These are phyloP conservation scores for Pediacus dermestoides DNA, from an alignment of 2,888 invertebrate genomes.

Conservation along the genomic window DNA sequence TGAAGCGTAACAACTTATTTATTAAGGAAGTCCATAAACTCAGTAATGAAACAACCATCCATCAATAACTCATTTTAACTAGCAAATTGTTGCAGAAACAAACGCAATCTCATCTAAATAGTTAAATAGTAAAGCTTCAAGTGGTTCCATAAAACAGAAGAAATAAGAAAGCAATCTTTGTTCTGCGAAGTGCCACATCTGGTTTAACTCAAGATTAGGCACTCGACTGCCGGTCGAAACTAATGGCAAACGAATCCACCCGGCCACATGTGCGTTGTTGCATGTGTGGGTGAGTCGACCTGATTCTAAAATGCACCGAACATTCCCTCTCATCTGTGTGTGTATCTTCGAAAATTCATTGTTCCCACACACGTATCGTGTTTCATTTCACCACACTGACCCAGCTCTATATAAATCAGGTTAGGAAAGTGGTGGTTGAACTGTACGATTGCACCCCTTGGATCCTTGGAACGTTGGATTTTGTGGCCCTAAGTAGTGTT, in stretches of 20 bases:
- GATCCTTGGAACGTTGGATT: neutral
- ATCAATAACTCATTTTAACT: too few relatives aligned
- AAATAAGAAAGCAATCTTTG: conserved; percentile 35
- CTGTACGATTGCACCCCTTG: conserved; percentile 5
- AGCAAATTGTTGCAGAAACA: too few relatives aligned
- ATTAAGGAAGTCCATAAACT: too few relatives aligned
- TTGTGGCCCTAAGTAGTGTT: neutral
- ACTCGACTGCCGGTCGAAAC: conserved; percentile 33
- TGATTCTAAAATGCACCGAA: conserved; percentile 34
- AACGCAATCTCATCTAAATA: neutral
- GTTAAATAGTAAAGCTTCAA: conserved; percentile 3
- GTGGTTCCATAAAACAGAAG: conserved; percentile 7
- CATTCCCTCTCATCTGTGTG: conserved; percentile 16
- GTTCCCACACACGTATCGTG: conserved; percentile 40
- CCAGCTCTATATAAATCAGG: conserved; percentile 39
- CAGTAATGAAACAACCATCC: too few relatives aligned
- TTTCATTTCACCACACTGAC: conserved; percentile 43
- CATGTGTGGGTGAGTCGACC: conserved; percentile 32
- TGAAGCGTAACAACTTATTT: too few relatives aligned
- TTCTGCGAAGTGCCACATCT: conserved; percentile 35
- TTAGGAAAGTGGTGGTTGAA: conserved; percentile 19
- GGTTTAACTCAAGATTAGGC: conserved; percentile 39
- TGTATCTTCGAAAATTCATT: conserved; percentile 10
- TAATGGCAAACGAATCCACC: conserved; percentile 29
- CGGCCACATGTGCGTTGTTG: conserved; percentile 19